These are phyloP conservation scores for Radopholus similis DNA, from an alignment of 1,140 invertebrate genomes.

Conservation along the genomic window DNA sequence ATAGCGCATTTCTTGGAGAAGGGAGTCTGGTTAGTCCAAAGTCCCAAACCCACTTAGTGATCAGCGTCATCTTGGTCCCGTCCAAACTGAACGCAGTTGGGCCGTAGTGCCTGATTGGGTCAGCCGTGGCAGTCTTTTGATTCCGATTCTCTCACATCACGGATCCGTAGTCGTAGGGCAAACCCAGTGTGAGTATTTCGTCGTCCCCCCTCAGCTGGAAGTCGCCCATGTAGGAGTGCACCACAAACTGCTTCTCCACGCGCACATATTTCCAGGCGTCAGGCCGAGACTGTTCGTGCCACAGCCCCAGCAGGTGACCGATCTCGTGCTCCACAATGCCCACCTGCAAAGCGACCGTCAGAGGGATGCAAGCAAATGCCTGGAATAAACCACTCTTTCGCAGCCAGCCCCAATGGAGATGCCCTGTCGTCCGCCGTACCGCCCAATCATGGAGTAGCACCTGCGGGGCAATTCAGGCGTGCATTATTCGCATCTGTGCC, in stretches of 20 bases:
- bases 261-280: constrained; percentile 57
- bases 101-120: constrained; percentile 61
- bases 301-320: constrained; percentile 62
- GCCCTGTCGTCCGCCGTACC: constrained; percentile 56
- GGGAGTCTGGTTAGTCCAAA: not conserved
- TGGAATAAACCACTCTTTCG: constrained; percentile 48
- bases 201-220: constrained; percentile 51
- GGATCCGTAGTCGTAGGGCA: constrained; percentile 62
- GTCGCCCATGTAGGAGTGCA: constrained; percentile 51
- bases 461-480: constrained; percentile 24
- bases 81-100: constrained; percentile 55
- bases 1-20: constrained; percentile 38
- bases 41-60: constrained; percentile 38
- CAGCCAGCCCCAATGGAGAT: constrained; percentile 56
- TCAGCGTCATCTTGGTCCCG: constrained; percentile 44
- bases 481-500: not conserved
- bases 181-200: constrained; percentile 57
- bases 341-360: constrained; percentile 38
- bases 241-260: constrained; percentile 60
- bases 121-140: not conserved
- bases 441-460: constrained; percentile 59
- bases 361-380: not conserved
- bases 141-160: constrained; percentile 53
- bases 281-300: constrained; percentile 63
- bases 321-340: constrained; percentile 62